A percentile compares a stretch with the other conserved stretches of the same genome.
phyloP scores from a whole-genome alignment of 2,113 vertebrate species.

The Procavia capensis region DNA sequence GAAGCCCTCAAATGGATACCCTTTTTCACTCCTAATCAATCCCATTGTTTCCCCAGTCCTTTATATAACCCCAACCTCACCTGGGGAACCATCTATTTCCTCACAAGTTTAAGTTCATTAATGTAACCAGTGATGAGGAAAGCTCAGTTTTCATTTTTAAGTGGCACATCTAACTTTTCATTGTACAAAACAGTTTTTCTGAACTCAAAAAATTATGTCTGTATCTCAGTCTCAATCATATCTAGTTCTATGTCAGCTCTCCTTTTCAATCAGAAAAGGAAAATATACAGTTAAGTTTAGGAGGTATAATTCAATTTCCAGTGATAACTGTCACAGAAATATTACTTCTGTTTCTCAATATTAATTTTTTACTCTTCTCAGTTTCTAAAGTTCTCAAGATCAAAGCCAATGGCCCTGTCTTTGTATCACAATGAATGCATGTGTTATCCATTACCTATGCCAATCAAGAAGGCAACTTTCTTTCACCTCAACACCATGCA shows the following conservation, averaged over 20 bases:
- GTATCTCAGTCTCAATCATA: background rate
- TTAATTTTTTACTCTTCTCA: background rate
- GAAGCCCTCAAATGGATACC: no score
- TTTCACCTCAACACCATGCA: background rate
- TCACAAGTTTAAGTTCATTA: background rate
- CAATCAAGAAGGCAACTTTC: background rate
- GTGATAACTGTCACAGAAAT: background rate
- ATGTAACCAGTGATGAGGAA: background rate
- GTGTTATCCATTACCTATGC: background rate
- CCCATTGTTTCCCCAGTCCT: no score
- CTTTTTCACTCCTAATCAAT: no score
- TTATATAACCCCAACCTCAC: no score
- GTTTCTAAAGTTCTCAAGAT: background rate
- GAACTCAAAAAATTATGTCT: constrained; percentile 11
- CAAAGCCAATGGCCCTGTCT: background rate
- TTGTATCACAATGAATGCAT: background rate
- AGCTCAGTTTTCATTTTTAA: constrained; percentile 4
- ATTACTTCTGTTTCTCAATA: background rate
- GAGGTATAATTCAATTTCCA: background rate
- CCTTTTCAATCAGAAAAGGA: constrained; percentile 4
- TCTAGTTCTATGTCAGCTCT: background rate
- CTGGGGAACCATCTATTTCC: background rate
- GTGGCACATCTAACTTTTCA: background rate
- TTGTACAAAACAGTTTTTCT: background rate
- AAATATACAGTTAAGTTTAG: background rate